Conservation (phyloP, 2,888 invertebrate genomes). For the Parnassius smintheus region DNA sequence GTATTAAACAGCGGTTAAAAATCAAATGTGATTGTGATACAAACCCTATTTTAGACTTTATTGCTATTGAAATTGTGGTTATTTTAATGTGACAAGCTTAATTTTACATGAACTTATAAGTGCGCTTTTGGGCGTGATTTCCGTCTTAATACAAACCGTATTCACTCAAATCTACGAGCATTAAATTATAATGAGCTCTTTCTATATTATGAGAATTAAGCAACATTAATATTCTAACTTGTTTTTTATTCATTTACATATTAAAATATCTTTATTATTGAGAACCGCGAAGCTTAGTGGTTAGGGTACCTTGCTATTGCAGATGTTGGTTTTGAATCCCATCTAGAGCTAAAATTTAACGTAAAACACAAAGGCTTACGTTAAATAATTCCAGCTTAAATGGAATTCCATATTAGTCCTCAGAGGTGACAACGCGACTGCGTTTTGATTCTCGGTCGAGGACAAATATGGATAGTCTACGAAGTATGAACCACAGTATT, state of each 20-base stretch:
- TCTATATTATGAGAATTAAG: not conserved
- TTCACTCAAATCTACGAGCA: constrained; percentile 15
- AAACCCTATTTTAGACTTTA: constrained; percentile 3
- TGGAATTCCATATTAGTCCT: too few relatives aligned
- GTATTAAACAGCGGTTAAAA: constrained; percentile 18
- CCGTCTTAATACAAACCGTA: constrained; percentile 14
- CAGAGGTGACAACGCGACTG: too few relatives aligned
- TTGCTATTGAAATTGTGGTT: not conserved
- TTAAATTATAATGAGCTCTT: constrained; percentile 21
- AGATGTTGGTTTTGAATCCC: too few relatives aligned
- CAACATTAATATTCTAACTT: not conserved
- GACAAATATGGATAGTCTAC: too few relatives aligned
- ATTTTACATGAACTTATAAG: not conserved
- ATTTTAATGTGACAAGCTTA: not conserved
- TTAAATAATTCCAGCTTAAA: too few relatives aligned
- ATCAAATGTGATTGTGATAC: constrained; percentile 5
- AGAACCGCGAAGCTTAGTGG: too few relatives aligned
- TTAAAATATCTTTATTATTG: too few relatives aligned
- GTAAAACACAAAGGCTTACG: too few relatives aligned
- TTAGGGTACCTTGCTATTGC: too few relatives aligned
- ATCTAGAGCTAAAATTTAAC: too few relatives aligned
- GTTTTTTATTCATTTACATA: not conserved
- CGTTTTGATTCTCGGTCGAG: too few relatives aligned
- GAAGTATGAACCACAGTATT: too few relatives aligned
- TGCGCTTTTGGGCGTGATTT: constrained; percentile 12